phyloP scores from a whole-genome alignment of 2,113 vertebrate genomes.

The Phalacrocorax carbo region DNA sequence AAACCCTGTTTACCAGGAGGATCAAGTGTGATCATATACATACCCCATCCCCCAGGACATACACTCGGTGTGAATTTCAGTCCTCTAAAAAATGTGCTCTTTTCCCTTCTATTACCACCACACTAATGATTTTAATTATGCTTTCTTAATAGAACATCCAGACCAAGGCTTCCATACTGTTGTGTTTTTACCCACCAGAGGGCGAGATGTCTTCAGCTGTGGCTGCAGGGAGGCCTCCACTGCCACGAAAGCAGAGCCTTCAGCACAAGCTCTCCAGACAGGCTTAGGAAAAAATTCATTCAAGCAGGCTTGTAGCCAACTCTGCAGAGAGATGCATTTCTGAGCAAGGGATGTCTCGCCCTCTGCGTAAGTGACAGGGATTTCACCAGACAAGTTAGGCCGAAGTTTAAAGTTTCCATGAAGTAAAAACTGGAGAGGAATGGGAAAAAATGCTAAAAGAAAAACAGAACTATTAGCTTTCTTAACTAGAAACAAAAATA shows the following conservation, averaged over 20 bases:
- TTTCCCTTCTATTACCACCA: background rate
- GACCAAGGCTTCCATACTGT: background rate
- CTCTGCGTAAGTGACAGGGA: background rate
- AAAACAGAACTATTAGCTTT: background rate
- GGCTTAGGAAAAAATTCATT: background rate
- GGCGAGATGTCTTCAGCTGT: slow-evolving; percentile 21
- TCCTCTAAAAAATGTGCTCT: background rate
- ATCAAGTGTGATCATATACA: background rate
- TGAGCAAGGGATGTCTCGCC: background rate
- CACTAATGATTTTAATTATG: background rate
- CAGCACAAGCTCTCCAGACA: background rate
- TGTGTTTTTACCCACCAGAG: slow-evolving; percentile 27
- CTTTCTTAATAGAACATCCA: background rate
- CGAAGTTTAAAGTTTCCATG: background rate
- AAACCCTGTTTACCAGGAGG: background rate
- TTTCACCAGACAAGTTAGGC: background rate
- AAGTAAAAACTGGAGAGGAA: background rate
- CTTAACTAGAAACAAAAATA: background rate
- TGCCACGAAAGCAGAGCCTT: background rate
- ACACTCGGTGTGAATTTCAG: background rate
- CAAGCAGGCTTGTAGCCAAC: background rate
- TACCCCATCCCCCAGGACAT: too few relatives aligned
- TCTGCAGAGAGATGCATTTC: background rate
- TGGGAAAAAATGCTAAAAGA: background rate
- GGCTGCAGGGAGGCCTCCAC: background rate